phyloP scores from a whole-genome alignment of 2,888 invertebrate species.

The Blera fallax region DNA sequence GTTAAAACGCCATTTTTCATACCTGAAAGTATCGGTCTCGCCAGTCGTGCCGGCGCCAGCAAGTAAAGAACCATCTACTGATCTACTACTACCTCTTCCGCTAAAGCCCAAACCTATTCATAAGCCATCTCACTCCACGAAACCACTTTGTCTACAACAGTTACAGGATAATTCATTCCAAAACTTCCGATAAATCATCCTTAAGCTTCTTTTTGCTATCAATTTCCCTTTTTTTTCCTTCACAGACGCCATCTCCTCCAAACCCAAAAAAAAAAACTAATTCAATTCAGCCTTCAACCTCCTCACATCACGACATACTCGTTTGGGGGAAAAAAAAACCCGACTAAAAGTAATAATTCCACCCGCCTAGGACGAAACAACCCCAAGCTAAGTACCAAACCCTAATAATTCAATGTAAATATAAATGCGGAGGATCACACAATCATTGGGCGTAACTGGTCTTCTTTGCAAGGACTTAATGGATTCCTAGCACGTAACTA shows the following conservation, averaged over 20 bases:
- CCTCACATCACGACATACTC: neutral
- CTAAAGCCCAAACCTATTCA: neutral
- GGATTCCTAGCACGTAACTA: conserved; percentile 57
- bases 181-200: conserved; percentile 16
- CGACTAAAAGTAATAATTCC: conserved; percentile 37
- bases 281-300: conserved; percentile 24
- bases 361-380: neutral
- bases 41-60: no score
- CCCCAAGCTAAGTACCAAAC: conserved; percentile 32
- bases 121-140: neutral
- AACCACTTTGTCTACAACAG: neutral
- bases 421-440: conserved; percentile 37
- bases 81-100: neutral
- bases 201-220: conserved; percentile 19
- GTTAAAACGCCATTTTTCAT: no score
- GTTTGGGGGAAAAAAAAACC: neutral
- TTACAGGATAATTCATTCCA: conserved; percentile 6
- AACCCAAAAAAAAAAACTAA: conserved; percentile 10
- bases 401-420: conserved; percentile 51
- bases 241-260: neutral
- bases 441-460: conserved; percentile 35
- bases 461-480: conserved; percentile 27
- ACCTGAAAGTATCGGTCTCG: no score
- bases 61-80: no score
- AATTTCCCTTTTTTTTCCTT: neutral